These are phyloP conservation scores for Pipra filicauda DNA, from an alignment of 2,113 vertebrate species.

Conservation along the genomic window DNA sequence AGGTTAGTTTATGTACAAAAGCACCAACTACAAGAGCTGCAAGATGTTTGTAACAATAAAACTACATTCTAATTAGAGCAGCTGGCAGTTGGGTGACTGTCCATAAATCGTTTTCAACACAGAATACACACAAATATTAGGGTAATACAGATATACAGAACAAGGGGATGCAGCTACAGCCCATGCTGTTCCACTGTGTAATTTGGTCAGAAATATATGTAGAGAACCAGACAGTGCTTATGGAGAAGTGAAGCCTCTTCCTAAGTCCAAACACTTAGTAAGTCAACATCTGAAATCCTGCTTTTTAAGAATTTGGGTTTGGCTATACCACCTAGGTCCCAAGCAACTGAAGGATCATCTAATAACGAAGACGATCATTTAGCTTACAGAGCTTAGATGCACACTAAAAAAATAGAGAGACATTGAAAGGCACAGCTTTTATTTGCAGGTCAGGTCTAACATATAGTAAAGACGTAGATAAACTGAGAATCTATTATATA, in stretches of 20 bases:
- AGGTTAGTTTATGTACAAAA: not conserved
- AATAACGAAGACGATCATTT: not conserved
- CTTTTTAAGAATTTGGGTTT: not conserved
- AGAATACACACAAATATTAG: not conserved
- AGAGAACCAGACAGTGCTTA: not conserved
- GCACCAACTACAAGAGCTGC: not conserved
- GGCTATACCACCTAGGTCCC: not conserved
- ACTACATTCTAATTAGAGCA: not conserved
- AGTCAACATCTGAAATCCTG: not conserved
- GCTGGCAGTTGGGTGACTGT: not conserved
- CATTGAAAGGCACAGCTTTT: not conserved
- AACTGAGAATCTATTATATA: not conserved
- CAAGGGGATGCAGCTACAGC: not conserved
- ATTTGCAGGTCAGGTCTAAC: not conserved
- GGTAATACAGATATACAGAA: not conserved
- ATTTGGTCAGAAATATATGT: not conserved
- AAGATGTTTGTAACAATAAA: not conserved
- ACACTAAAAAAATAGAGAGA: not conserved
- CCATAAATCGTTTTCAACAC: not conserved
- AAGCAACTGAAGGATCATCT: not conserved
- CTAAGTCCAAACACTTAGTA: not conserved
- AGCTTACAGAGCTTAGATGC: not conserved
- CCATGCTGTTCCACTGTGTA: accelerated
- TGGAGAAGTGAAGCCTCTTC: not conserved
- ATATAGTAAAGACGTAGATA: not conserved